Conservation (phyloP, 2,113 vertebrate species). For the Lepus europaeus region DNA sequence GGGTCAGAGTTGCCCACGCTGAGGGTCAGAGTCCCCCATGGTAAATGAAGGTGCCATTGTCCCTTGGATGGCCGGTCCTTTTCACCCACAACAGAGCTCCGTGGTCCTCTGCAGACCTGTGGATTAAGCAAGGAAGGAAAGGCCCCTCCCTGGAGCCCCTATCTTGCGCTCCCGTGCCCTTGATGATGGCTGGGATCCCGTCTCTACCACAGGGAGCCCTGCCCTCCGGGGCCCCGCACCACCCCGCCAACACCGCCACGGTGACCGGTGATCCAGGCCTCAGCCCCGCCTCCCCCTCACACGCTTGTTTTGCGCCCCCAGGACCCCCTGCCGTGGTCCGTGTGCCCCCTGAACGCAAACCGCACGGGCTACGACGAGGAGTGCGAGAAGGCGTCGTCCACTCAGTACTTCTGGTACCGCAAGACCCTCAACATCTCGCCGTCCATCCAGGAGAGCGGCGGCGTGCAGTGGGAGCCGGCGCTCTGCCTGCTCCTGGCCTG, state of each 20-base stretch:
- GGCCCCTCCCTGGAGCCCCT: neutral
- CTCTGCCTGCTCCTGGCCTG: constrained; percentile 94
- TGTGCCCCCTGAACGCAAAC: constrained; percentile 93
- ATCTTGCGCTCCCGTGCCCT: fast-evolving
- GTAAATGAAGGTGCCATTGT: neutral
- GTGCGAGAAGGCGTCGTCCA: constrained; percentile 92
- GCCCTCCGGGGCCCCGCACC: neutral
- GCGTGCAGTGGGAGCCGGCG: constrained; percentile 91
- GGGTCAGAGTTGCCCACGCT: fast-evolving
- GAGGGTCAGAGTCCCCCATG: neutral
- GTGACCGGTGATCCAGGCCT: neutral
- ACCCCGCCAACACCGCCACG: too few species aligned
- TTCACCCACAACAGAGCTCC: neutral
- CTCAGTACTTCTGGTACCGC: constrained; percentile 97
- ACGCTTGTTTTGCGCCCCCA: constrained; percentile 65
- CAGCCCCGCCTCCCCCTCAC: neutral
- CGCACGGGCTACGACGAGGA: constrained; percentile 90
- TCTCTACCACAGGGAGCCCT: neutral
- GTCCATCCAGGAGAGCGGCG: constrained; percentile 90
- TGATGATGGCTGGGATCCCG: neutral
- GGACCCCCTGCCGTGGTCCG: constrained; percentile 94
- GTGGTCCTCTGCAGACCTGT: neutral
- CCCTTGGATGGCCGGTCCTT: too few species aligned
- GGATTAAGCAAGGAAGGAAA: too few species aligned
- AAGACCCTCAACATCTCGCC: constrained; percentile 94